Base-by-base conservation (phyloP, 92 coral and sea anemone genomes). In the Pocillopora grandis region DNA sequence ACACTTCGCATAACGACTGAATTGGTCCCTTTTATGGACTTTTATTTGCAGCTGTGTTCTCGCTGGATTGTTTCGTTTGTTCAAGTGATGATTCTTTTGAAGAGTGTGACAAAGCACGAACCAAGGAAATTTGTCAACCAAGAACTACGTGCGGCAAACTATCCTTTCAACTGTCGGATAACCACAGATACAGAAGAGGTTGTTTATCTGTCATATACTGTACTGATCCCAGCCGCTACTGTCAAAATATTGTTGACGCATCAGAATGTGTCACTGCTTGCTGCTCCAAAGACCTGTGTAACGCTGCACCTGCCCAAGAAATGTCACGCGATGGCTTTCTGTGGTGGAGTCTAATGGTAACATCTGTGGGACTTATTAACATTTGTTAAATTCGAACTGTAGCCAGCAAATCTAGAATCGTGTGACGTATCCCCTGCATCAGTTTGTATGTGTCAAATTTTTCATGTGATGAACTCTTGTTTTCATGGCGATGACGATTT, bases 191-290 rank as follows among this genome's bases (percentile, higher is more conserved):
- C 83, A 75, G 85, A 31, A 90, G 87, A 77, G 84, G 86, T 37
- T 90, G 93, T 69, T 80, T 90, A 36, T 71, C 85, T 55, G 67
- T 83, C 61, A 89, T 84, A 19, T 90, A 90, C 86, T 90, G 93
- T 58, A 72, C 83, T 27, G 90, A 90, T 68, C 80, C 72, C 20
- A 82, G 78, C 12, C 80, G 93, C 77, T 85, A 81, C 42, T 90
- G 93, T 58, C 62, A 35, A 56, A 70, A 76, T 12, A 80, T 80
- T 58, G 58, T 68, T 70, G 84, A 58, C 20, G 84, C 84, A 68
- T 12, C 62, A 35, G 66, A 80, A 27, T 80, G 84, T 19, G 31
- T 55, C 3, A 58, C 71, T 15, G 57, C 66, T 19, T 80, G 84
- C 76, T 80, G 76, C 31, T 70, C 66, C 4, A n/a, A 80, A 27